Evolutionary conservation across 2,113 vertebrate species (phyloP).

Genomic region (Smithornis capensis): DNA sequence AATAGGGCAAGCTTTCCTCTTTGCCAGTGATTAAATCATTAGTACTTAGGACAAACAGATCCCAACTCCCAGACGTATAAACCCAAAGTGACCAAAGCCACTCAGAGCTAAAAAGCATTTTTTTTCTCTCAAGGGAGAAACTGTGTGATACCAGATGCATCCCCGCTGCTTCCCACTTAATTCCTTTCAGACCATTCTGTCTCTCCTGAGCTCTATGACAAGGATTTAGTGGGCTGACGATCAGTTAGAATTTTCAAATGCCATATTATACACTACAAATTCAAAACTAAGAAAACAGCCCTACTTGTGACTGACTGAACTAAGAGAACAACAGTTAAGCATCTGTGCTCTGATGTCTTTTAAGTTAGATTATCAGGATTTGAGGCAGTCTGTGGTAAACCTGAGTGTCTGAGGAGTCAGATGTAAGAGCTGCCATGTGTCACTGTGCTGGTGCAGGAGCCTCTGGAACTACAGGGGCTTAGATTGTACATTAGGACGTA

Average conservation of each 20-base stretch:
- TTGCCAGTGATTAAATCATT: neutral
- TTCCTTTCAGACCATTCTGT: neutral
- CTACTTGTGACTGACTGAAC: neutral
- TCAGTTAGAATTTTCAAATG: neutral
- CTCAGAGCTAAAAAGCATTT: neutral
- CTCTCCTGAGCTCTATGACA: neutral
- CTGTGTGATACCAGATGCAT: neutral
- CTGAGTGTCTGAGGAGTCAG: neutral
- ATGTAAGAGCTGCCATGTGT: neutral
- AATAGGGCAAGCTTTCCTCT: neutral
- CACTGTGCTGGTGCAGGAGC: rapidly evolving
- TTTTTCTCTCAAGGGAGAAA: neutral
- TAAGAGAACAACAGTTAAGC: neutral
- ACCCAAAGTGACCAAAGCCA: neutral
- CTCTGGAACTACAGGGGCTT: neutral
- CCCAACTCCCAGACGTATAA: neutral
- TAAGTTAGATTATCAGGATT: neutral
- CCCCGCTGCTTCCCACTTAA: neutral
- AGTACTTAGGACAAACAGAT: neutral
- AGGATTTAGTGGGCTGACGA: neutral
- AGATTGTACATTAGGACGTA: neutral
- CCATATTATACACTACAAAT: neutral
- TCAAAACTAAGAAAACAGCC: neutral
- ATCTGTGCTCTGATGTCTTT: neutral
- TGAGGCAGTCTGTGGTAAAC: neutral